Percentiles rank a stretch among this genome's conserved stretches.
These are phyloP conservation scores for Sphaerodactylus townsendi DNA, from an alignment of 2,113 vertebrate genomes.

Conservation along the genomic window DNA sequence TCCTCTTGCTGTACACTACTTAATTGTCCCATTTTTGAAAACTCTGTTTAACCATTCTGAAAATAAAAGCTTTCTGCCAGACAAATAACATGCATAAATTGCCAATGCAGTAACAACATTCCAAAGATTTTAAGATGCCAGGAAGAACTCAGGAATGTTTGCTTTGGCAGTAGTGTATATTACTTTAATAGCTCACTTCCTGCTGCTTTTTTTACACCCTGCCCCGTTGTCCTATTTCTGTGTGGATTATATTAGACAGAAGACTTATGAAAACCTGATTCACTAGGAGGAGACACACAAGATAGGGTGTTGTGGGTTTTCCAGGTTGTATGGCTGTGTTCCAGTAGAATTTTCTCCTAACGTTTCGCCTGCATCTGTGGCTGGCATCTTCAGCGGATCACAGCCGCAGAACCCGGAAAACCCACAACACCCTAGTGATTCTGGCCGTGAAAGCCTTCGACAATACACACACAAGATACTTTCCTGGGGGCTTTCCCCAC, in stretches of 20 bases:
- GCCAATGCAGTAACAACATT: constrained; percentile 16
- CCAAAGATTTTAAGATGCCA: constrained; percentile 23
- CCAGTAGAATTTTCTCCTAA: too few species aligned
- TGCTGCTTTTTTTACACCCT: too few species aligned
- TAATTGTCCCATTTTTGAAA: background rate
- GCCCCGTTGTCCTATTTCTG: constrained; percentile 39
- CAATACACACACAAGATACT: too few species aligned
- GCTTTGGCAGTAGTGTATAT: constrained; percentile 6
- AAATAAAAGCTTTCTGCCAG: background rate
- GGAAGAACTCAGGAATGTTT: constrained; percentile 13
- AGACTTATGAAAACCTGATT: constrained; percentile 28
- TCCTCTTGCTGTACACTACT: too few species aligned
- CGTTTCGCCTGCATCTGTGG: too few species aligned
- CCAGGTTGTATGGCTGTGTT: too few species aligned
- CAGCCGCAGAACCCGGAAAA: too few species aligned
- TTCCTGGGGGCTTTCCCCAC: too few species aligned
- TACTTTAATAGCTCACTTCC: constrained; percentile 44
- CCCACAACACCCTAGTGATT: too few species aligned
- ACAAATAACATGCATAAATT: background rate
- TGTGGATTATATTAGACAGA: background rate
- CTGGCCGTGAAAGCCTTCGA: too few species aligned
- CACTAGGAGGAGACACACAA: background rate
- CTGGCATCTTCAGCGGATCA: too few species aligned
- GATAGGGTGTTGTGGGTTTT: too few species aligned
- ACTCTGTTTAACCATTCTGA: background rate